Percentiles rank a stretch among this genome's conserved stretches.
Conservation (phyloP, 23 tunicate species). For the Oikopleura albicans region DNA sequence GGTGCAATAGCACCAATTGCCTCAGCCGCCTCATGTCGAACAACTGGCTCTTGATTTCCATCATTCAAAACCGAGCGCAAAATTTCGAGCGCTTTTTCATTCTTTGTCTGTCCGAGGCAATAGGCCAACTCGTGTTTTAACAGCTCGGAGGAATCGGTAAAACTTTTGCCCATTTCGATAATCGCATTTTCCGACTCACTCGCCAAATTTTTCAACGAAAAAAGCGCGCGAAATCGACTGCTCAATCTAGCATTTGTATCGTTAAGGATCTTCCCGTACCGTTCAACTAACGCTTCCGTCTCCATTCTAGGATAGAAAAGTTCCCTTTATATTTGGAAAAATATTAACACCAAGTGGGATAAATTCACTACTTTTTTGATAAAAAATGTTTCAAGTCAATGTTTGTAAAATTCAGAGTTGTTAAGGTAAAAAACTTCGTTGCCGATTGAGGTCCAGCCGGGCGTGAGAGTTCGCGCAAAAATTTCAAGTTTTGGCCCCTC, state of each 20-base stretch:
- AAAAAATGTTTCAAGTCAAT: too few species aligned
- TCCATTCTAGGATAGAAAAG: conserved; percentile 5
- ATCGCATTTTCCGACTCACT: conserved; percentile 28
- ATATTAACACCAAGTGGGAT: too few species aligned
- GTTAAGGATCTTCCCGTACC: conserved; percentile 23
- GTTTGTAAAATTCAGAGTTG: background rate
- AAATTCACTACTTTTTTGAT: background rate
- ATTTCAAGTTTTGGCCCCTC: background rate
- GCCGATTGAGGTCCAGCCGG: background rate
- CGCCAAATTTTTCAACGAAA: conserved; percentile 45
- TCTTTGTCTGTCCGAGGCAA: conserved; percentile 85
- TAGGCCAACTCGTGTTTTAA: conserved; percentile 95
- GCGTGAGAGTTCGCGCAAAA: background rate
- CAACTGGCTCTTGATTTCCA: conserved; percentile 32
- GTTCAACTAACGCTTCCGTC: background rate
- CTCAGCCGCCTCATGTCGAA: conserved; percentile 86
- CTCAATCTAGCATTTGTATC: conserved; percentile 27
- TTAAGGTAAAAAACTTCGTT: background rate
- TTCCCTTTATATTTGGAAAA: too few species aligned
- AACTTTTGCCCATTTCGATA: conserved; percentile 39
- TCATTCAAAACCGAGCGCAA: conserved; percentile 27
- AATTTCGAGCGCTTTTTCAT: conserved; percentile 35
- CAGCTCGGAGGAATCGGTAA: conserved; percentile 61
- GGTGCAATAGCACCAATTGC: conserved; percentile 72
- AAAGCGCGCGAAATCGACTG: conserved; percentile 75